Conservation (phyloP, 2,888 invertebrate genomes). For the Drosophila neotestacea region DNA sequence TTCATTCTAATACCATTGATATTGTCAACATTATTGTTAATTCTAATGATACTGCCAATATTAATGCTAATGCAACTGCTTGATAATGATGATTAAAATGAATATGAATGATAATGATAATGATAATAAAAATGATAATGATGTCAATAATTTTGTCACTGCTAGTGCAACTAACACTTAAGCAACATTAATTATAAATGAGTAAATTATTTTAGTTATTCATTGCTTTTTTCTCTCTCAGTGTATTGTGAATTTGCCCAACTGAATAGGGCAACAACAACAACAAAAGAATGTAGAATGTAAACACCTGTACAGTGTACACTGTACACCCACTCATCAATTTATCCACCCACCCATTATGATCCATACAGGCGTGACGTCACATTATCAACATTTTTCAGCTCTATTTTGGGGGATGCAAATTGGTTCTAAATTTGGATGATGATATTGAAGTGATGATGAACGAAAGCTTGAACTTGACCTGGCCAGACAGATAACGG, state of each 20-base stretch:
- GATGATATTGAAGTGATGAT: constrained; percentile 1
- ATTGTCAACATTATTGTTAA: neutral
- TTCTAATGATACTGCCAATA: neutral
- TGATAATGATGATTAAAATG: neutral
- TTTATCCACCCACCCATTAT: constrained; percentile 21
- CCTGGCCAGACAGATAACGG: constrained; percentile 1
- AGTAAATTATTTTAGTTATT: no score
- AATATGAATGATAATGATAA: neutral
- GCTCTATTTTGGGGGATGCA: constrained; percentile 36
- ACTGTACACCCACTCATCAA: constrained; percentile 36
- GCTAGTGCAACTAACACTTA: neutral
- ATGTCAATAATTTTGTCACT: neutral
- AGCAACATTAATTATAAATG: no score
- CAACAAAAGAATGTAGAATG: constrained; percentile 10
- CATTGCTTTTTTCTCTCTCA: neutral
- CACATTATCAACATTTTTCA: constrained; percentile 22
- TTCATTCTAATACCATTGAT: neutral
- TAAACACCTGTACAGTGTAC: constrained; percentile 39
- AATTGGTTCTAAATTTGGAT: constrained; percentile 31
- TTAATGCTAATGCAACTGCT: neutral
- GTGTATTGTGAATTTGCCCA: constrained; percentile 12
- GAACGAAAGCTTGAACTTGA: constrained; percentile 25
- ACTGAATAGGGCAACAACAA: constrained; percentile 16
- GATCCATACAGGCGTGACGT: constrained; percentile 43
- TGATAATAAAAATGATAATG: neutral